Conservation (phyloP, 2,113 vertebrate species). For the Caranx melampygus region DNA sequence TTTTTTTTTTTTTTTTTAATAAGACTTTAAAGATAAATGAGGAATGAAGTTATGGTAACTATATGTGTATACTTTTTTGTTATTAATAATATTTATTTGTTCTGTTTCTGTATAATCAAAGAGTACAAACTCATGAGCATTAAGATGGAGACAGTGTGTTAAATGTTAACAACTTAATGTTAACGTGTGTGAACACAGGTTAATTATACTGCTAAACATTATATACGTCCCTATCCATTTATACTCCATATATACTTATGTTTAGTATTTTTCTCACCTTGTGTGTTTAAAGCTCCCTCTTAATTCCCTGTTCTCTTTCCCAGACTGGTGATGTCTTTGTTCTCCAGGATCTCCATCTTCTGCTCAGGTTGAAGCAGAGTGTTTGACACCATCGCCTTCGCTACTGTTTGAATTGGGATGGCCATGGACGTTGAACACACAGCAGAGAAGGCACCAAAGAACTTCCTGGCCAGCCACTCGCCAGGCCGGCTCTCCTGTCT, state of each 20-base stretch:
- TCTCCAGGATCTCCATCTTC: slow-evolving; percentile 84
- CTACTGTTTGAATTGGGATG: slow-evolving; percentile 77
- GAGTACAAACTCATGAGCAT: background rate
- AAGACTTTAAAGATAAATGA: too few species aligned
- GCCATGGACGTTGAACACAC: slow-evolving; percentile 77
- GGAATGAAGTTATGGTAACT: background rate
- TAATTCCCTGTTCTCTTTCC: slow-evolving; percentile 70
- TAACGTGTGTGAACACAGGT: too few species aligned
- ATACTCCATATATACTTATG: too few species aligned
- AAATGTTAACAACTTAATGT: background rate
- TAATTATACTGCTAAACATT: background rate
- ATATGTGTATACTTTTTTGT: background rate
- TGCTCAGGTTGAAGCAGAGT: slow-evolving; percentile 74
- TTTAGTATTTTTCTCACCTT: background rate
- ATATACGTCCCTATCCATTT: too few species aligned
- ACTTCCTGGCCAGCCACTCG: slow-evolving; percentile 84
- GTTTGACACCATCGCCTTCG: slow-evolving; percentile 82
- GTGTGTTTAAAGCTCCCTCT: background rate
- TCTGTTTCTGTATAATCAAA: background rate
- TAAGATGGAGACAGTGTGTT: background rate
- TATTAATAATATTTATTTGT: background rate
- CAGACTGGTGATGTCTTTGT: slow-evolving; percentile 81
- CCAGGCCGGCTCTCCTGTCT: slow-evolving; percentile 79
- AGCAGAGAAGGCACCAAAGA: slow-evolving; percentile 63
- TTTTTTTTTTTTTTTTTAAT: too few species aligned